Evolutionary conservation across 2,113 vertebrate species (phyloP), one percentile per base, ranked within the genome.

Genomic region (Pimephales promelas): DNA sequence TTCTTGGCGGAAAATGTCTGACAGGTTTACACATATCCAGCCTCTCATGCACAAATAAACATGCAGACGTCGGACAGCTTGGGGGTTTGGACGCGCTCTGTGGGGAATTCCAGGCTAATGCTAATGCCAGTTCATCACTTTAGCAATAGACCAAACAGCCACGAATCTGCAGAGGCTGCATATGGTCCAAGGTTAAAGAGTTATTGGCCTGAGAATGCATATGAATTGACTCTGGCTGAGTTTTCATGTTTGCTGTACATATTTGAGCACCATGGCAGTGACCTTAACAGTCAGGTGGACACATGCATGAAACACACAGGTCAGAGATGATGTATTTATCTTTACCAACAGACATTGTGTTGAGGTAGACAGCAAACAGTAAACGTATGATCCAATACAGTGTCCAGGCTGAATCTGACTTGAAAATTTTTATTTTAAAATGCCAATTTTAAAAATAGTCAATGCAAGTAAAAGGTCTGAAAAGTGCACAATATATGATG

Each of bases 21-120:
- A 92, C 92, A 92, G 89, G 86, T 87, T 87, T 84, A 74, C 90
- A 92, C 86, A 87, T 86, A 87, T 89, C 84, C 84, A 83, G 90
- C 85, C 90, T 90, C 79, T 62, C 62, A 81, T 52, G 68, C 85
- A 82, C 83, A 84, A 79, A 66, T 85, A 72, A 62, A 74, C 73
- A 79, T 85, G 59, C 59, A 36, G 64, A 52, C 36, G 24, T 31
- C 28, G 26, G 82, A 78, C 83, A 72, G 79, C 75, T 79, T 36
- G 26, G 57, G 34, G 84, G n/a, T 56, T 66, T 64, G 26, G 59
- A 61, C 20, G 66, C 59, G 10, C 73, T 72, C 72, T 57, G 56
- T 76, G 74, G 68, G 75, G 80, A 78, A 81, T 71, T 45, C 34
- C 31, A 26, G 64, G 73, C 24, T 49, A 54, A 62, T 84, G 52